phyloP scores from a whole-genome alignment of 2,113 vertebrate genomes.

The Coreoperca whiteheadi region DNA sequence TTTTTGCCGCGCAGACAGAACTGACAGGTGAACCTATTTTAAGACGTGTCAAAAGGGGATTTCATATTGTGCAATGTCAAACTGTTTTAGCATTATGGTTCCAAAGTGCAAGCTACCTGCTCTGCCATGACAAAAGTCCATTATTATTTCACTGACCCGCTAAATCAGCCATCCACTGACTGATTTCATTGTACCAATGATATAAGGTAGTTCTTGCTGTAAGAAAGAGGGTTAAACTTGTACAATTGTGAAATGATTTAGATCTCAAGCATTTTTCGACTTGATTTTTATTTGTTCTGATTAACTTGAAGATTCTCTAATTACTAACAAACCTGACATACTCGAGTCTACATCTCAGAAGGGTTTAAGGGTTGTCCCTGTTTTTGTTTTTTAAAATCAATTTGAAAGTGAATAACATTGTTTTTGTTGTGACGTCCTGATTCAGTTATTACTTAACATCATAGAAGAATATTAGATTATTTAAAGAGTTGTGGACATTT shows the following conservation, averaged over 20 bases:
- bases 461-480: conserved; percentile 34
- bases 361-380: not conserved
- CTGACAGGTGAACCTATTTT: conserved; percentile 50
- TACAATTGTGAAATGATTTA: conserved; percentile 2
- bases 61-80: conserved; percentile 69
- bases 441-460: conserved; percentile 5
- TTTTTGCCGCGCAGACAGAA: conserved; percentile 23
- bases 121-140: conserved; percentile 71
- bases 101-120: conserved; percentile 78
- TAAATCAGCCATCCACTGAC: conserved; percentile 25
- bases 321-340: conserved; percentile 17
- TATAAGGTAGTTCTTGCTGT: not conserved
- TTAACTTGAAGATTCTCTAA: conserved; percentile 31
- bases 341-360: conserved; percentile 4
- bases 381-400: not conserved
- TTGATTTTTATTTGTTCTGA: not conserved
- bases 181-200: conserved; percentile 12
- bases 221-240: not conserved
- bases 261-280: not conserved
- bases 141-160: conserved; percentile 8
- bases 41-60: conserved; percentile 74
- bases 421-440: conserved; percentile 24
- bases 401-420: conserved; percentile 4
- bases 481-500: conserved; percentile 33
- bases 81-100: conserved; percentile 56